Conservation (phyloP, 2,113 vertebrate genomes). For the Pantherophis guttatus region DNA sequence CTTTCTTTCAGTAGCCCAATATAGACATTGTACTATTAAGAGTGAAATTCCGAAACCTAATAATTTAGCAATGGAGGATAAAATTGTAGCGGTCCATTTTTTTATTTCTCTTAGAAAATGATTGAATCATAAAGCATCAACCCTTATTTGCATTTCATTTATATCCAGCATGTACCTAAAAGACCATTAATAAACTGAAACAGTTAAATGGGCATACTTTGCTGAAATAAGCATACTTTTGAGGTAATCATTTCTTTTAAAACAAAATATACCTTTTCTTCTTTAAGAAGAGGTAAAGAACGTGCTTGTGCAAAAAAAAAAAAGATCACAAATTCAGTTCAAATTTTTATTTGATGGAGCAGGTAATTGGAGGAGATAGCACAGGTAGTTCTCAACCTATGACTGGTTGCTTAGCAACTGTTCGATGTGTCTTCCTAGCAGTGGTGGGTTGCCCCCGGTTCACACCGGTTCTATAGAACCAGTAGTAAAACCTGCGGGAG, state of each 20-base stretch:
- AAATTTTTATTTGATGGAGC: background rate
- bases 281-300: background rate
- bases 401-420: no score
- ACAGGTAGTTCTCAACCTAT: no score
- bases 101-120: background rate
- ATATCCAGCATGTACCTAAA: background rate
- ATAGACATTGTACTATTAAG: slow-evolving; percentile 35
- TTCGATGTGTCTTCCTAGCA: no score
- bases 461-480: no score
- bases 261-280: background rate
- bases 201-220: background rate
- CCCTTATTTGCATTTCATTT: background rate
- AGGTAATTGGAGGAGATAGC: background rate
- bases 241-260: background rate
- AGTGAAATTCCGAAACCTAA: slow-evolving; percentile 13
- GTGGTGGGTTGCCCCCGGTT: no score
- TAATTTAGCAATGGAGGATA: background rate
- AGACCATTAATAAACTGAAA: background rate
- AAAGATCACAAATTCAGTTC: background rate
- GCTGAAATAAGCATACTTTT: background rate
- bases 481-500: no score
- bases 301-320: background rate
- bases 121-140: rapidly evolving
- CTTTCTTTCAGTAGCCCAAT: slow-evolving; percentile 62
- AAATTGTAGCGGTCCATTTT: background rate